Conservation (phyloP, 2,888 invertebrate genomes). For the Drosophila prolongata region DNA sequence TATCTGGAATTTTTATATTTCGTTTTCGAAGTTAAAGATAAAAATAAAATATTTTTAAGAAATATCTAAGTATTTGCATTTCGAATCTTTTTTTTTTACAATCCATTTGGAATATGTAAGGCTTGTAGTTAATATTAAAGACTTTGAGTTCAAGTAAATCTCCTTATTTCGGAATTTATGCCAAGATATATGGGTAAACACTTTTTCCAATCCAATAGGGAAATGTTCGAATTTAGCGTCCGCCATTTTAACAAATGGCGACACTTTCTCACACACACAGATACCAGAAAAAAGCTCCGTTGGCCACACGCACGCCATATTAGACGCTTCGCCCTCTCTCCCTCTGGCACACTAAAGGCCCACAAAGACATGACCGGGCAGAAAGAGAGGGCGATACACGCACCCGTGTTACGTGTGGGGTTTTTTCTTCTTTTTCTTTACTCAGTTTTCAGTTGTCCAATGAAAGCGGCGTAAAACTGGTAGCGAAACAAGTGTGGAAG, state of each 20-base stretch:
- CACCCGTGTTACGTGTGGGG: slow-evolving; percentile 62
- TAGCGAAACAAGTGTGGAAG: slow-evolving; percentile 62
- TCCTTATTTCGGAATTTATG: neutral
- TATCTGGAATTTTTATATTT: too few species aligned
- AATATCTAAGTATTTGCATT: neutral
- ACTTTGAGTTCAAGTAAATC: neutral
- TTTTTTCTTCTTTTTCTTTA: slow-evolving; percentile 23
- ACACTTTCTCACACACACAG: slow-evolving; percentile 56
- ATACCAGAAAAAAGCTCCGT: slow-evolving; percentile 52
- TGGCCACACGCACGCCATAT: slow-evolving; percentile 59
- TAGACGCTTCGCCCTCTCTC: slow-evolving; percentile 32
- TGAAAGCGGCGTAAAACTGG: slow-evolving; percentile 84
- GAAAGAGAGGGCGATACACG: slow-evolving; percentile 37
- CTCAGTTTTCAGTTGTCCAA: slow-evolving; percentile 69
- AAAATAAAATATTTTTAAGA: too few species aligned
- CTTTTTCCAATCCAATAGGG: slow-evolving; percentile 46
- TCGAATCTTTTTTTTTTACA: neutral
- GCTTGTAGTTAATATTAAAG: neutral
- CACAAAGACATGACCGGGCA: neutral
- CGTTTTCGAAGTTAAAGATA: too few species aligned
- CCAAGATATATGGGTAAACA: neutral
- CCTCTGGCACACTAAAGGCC: slow-evolving; percentile 23
- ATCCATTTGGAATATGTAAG: neutral
- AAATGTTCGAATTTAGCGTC: slow-evolving; percentile 27
- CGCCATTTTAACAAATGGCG: slow-evolving; percentile 65